Base-by-base conservation (phyloP, 2,113 vertebrate genomes). In the Odontesthes bonariensis region DNA sequence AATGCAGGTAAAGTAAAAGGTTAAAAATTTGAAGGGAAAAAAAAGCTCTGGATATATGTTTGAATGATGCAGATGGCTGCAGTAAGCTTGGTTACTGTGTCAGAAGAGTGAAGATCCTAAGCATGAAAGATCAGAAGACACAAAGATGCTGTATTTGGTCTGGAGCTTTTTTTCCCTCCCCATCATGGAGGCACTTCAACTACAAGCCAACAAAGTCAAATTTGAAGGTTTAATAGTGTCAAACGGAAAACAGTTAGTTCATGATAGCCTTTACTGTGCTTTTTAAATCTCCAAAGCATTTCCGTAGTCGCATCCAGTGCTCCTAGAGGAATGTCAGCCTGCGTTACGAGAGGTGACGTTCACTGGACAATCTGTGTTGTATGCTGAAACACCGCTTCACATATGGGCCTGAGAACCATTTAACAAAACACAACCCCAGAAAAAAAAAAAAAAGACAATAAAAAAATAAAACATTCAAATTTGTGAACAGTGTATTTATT, bases 401-500 rank as follows among this genome's bases (percentile, higher is more conserved):
- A 46, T 7, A 42, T 46, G 33, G 78, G 69, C 73, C 73, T 73
- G 14, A 23, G 53, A 27, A 51, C 27, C n/a, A 1, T 57, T 59
- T 47, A 20, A 0, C 49, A 35, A 12, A 63, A 44, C 8, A 59
- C 32, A 73, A 14, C 47, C 57, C 61, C 46, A 49, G 7, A 49
- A 19, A 49, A 8, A 19, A 49, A 46, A 51, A 47, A 17, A 14
- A 14, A 49, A 49, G 1, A 17, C 1, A 49, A 8, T 49, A 80
- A 22, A 75, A 77, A 51, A 76, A 84, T 40, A 84, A 60, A 80
- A 53, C 81, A 82, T 47, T 61, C 38, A 58, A n/a, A 69, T 70
- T 0, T 56, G 59, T 47, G 17, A 71, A 51, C 55, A 52, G 1
- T 77, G 61, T 88, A 69, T 85, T 87, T 90, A 88, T 90, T 88